Percentiles rank a stretch among this genome's conserved stretches.
Evolutionary conservation across 2,797 vertebrate species (phyloP).

Genomic region (Percopsis omiscomaycus): DNA sequence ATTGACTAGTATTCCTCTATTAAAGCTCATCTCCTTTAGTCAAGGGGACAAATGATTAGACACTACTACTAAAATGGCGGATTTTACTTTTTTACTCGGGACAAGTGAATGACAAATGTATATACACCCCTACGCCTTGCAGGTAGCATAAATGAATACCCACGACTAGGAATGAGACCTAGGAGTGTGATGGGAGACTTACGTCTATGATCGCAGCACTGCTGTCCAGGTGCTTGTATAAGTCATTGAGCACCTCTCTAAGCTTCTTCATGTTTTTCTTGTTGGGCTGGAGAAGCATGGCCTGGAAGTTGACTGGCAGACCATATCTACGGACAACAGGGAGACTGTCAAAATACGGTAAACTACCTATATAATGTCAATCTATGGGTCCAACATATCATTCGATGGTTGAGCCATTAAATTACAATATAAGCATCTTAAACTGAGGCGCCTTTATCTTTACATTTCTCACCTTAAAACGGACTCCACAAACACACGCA

Average conservation of each 20-base stretch:
- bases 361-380: not conserved
- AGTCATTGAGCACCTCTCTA: conserved; percentile 90
- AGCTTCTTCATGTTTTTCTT: conserved; percentile 98
- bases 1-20: too few species aligned
- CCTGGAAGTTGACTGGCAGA: conserved; percentile 98
- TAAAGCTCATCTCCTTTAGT: too few species aligned
- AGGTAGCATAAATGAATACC: not conserved
- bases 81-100: too few species aligned
- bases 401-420: too few species aligned
- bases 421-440: not conserved
- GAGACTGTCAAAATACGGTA: conserved; percentile 11
- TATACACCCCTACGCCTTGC: not conserved
- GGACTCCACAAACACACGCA: conserved; percentile 96
- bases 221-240: conserved; percentile 97
- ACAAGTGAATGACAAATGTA: too few species aligned
- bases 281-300: conserved; percentile 96
- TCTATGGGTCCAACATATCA: too few species aligned
- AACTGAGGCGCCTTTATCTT: not conserved
- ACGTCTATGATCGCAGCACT: conserved; percentile 94
- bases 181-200: conserved; percentile 57
- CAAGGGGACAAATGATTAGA: too few species aligned
- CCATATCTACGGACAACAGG: conserved; percentile 82
- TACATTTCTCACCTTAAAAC: conserved; percentile 89
- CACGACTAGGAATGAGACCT: not conserved
- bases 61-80: too few species aligned